Evolutionary conservation across 2,113 vertebrate genomes (phyloP), one percentile per base, ranked within the genome.

Genomic region (Falco punctatus): DNA sequence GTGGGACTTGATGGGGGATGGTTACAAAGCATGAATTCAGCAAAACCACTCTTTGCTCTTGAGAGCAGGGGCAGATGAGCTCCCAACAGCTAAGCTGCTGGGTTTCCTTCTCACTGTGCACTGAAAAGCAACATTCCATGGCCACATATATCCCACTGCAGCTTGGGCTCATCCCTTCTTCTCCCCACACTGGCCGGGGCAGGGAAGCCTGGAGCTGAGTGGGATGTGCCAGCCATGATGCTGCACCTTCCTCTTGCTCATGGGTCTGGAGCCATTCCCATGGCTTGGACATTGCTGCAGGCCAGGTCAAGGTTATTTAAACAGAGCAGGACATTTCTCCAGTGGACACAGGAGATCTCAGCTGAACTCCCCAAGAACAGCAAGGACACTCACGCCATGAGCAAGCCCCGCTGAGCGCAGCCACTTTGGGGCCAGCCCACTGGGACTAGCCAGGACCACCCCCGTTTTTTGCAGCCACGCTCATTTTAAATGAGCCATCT

Each of bases 161-260:
- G 8, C 58, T 23, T 26, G 40, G 66, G 28, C 18, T 84, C 52
- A 17, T 24, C n/a, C 21, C 51, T 77, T 46, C 69, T 65, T 6
- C 42, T 58, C 15, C 35, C 20, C 1, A 0, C 49, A 38, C 51
- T 24, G 14, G 24, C 46, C 1, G 0, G 54, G 40, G 16, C 40
- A 38, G n/a, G 30, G 14, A 10, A 22, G 10, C 16, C 81, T 35
- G 22, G 2, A 9, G 20, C n/a, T 46, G 80, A 26, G n/a, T 6
- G 59, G 61, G 23, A 65, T 0, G 0, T 22, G 27, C 38, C 3
- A 3, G n/a, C 54, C n/a, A 1, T 0, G 2, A 8, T 2, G 27
- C 46, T 57, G 24, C 23, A 7, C 15, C 13, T 42, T 27, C 52
- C 57, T 52, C 13, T 35, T 35, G 4, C 33, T 67, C 10, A 0